Conservation (phyloP, 2,888 invertebrate genomes). For the Cerceris ruficornis region DNA sequence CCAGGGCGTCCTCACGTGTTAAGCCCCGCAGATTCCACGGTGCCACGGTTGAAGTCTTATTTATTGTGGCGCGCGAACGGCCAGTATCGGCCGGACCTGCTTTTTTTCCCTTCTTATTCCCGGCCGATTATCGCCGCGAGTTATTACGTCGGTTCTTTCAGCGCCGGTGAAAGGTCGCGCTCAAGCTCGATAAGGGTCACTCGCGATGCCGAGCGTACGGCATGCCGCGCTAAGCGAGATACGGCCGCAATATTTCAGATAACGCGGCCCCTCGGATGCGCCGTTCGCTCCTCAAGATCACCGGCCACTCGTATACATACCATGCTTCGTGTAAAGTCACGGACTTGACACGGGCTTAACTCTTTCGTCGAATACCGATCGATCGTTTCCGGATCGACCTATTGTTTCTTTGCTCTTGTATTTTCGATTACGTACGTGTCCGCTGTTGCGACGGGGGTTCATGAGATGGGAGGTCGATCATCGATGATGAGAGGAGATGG, state of each 20-base stretch:
- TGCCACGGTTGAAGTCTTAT: slow-evolving; percentile 75
- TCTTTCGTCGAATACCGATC: slow-evolving; percentile 40
- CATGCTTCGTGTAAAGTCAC: slow-evolving; percentile 50
- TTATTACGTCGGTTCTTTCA: slow-evolving; percentile 72
- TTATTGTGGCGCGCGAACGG: slow-evolving; percentile 69
- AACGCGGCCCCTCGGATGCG: slow-evolving; percentile 58
- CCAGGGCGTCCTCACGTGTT: slow-evolving; percentile 71
- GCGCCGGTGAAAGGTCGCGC: slow-evolving; percentile 71
- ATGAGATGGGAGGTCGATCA: neutral
- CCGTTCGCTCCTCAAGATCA: slow-evolving; percentile 53
- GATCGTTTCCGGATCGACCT: slow-evolving; percentile 54
- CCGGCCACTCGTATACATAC: slow-evolving; percentile 39
- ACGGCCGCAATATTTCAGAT: slow-evolving; percentile 72
- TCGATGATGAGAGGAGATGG: no score
- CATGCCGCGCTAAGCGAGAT: slow-evolving; percentile 61
- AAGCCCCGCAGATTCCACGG: slow-evolving; percentile 59
- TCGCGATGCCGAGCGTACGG: slow-evolving; percentile 63
- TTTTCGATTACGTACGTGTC: slow-evolving; percentile 4
- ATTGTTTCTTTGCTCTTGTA: slow-evolving; percentile 44
- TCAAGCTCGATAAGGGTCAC: slow-evolving; percentile 74
- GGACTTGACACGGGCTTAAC: slow-evolving; percentile 54
- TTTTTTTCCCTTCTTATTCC: slow-evolving; percentile 46
- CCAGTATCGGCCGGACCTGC: slow-evolving; percentile 48
- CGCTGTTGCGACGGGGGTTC: no score
- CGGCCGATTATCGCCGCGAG: slow-evolving; percentile 74